Percentiles rank a stretch among this genome's conserved stretches.
These are phyloP conservation scores for Dendroctonus ponderosae DNA, from an alignment of 1,140 invertebrate genomes.

Conservation along the genomic window DNA sequence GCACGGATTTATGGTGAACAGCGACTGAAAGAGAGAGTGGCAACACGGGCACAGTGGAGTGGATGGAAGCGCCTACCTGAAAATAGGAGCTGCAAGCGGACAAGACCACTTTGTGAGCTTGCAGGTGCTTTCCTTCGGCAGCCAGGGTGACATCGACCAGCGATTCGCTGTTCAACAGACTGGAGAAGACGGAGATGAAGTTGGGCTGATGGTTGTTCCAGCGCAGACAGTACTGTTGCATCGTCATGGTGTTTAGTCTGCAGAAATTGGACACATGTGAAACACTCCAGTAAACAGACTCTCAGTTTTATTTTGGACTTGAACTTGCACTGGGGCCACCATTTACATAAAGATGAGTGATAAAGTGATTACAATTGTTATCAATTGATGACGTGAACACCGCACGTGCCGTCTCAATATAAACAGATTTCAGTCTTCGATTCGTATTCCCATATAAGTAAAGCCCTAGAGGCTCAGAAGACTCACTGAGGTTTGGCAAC, in stretches of 20 bases:
- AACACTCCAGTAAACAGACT: background rate
- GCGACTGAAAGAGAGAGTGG: constrained; percentile 55
- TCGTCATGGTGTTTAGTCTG: constrained; percentile 57
- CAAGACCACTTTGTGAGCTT: constrained; percentile 82
- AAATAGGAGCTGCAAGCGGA: constrained; percentile 87
- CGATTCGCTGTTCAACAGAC: constrained; percentile 74
- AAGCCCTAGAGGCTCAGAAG: too few relatives aligned
- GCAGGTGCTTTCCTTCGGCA: constrained; percentile 77
- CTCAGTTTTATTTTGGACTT: background rate
- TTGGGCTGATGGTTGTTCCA: constrained; percentile 91
- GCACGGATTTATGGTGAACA: constrained; percentile 82
- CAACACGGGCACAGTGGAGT: constrained; percentile 1
- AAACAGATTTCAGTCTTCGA: too few relatives aligned
- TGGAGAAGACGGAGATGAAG: constrained; percentile 82
- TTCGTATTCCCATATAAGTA: too few relatives aligned
- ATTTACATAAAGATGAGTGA: background rate
- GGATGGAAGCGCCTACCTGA: constrained; percentile 57
- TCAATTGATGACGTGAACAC: background rate
- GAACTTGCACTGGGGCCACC: background rate
- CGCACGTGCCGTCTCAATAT: too few relatives aligned
- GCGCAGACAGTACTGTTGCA: constrained; percentile 81
- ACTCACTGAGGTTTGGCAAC: too few relatives aligned
- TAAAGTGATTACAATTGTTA: background rate
- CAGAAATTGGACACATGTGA: background rate
- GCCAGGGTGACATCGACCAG: constrained; percentile 85